Percentiles rank a stretch among this genome's conserved stretches.
Evolutionary conservation across 2,797 vertebrate genomes (phyloP).

Genomic region (Catostomus latipinnis): DNA sequence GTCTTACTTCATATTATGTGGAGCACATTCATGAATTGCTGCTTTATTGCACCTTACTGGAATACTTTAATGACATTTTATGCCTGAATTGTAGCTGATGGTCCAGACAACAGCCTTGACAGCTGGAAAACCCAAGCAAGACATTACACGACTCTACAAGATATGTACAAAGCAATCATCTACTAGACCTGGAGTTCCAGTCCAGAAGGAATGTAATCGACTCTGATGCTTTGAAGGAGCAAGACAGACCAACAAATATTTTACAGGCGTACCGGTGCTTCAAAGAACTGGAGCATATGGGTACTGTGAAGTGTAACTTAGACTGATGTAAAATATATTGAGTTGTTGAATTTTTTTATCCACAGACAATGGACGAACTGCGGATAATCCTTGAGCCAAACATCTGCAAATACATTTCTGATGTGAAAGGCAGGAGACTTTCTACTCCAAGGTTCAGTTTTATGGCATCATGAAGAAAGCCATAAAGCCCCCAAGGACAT

Average conservation of each 20-base stretch:
- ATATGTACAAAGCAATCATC: constrained; percentile 51
- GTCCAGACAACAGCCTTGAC: constrained; percentile 48
- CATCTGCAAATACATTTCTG: constrained; percentile 20
- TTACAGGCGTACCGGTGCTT: constrained; percentile 20
- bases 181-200: constrained; percentile 37
- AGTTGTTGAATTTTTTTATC: too few relatives aligned
- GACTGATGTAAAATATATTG: background rate
- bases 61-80: too few relatives aligned
- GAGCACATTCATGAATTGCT: background rate
- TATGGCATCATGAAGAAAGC: constrained; percentile 52
- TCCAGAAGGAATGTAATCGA: constrained; percentile 21
- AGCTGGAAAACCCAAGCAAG: constrained; percentile 56
- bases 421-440: constrained; percentile 38
- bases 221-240: background rate
- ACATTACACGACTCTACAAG: constrained; percentile 60
- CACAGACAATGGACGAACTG: background rate
- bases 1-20: background rate
- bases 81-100: background rate
- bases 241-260: constrained; percentile 19
- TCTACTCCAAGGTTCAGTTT: constrained; percentile 50
- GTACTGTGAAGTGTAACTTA: background rate
- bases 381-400: background rate
- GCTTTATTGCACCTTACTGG: background rate
- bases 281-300: constrained; percentile 19
- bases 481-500: constrained; percentile 47